A percentile compares a stretch with the other conserved stretches of the same genome.
phyloP scores from a whole-genome alignment of 2,888 invertebrate genomes.

The Dasypolia templi region DNA sequence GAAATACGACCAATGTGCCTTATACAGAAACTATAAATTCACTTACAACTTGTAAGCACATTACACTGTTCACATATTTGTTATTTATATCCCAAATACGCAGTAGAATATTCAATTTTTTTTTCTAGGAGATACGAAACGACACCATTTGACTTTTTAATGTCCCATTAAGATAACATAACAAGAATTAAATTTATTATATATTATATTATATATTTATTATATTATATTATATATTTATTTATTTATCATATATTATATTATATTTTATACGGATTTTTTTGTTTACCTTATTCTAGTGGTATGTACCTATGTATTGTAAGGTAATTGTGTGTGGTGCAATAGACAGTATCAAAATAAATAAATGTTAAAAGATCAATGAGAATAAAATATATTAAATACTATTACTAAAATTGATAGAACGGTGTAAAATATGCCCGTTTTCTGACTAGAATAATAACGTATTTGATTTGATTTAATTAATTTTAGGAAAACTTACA shows the following conservation, averaged over 20 bases:
- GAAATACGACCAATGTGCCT: constrained; percentile 12
- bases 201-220: too few species aligned
- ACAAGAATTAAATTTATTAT: constrained; percentile 66
- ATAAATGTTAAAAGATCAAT: background rate
- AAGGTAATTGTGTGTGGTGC: background rate
- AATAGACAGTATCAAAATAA: background rate
- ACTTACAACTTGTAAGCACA: constrained; percentile 17
- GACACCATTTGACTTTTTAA: constrained; percentile 68
- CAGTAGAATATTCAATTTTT: constrained; percentile 56
- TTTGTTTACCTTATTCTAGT: constrained; percentile 30
- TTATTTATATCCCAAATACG: constrained; percentile 30
- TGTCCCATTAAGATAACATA: constrained; percentile 69
- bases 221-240: too few species aligned
- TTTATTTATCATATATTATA: too few species aligned
- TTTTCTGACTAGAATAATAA: background rate
- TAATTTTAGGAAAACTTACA: too few species aligned
- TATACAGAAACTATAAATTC: constrained; percentile 32
- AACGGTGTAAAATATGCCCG: too few species aligned
- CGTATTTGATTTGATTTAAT: too few species aligned
- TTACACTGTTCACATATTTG: constrained; percentile 24
- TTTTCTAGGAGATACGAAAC: constrained; percentile 53
- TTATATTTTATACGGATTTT: constrained; percentile 29
- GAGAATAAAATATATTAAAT: background rate
- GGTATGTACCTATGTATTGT: too few species aligned
- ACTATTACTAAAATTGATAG: background rate